These are phyloP conservation scores for Picus viridis DNA, from an alignment of 2,797 vertebrate genomes.

Conservation along the genomic window DNA sequence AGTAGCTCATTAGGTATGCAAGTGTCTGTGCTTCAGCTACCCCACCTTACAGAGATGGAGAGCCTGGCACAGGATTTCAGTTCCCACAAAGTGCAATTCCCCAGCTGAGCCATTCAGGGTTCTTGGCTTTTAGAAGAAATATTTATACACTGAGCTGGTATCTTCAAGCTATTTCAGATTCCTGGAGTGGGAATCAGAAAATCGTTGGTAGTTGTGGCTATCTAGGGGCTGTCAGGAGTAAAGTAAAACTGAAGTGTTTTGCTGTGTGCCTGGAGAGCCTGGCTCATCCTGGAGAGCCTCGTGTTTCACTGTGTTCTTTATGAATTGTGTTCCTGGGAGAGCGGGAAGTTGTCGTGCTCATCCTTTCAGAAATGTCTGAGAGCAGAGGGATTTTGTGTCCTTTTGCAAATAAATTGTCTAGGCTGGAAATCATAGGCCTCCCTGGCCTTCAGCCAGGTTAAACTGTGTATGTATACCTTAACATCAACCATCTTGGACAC, in stretches of 20 bases:
- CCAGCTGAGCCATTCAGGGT: constrained; percentile 51
- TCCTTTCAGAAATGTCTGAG: constrained; percentile 38
- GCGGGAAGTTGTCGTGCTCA: not conserved
- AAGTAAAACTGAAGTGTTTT: constrained; percentile 38
- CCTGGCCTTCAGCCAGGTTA: constrained; percentile 55
- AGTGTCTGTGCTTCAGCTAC: constrained; percentile 20
- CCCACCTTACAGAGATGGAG: constrained; percentile 11
- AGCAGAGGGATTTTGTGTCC: constrained; percentile 39
- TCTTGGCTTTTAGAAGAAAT: constrained; percentile 39
- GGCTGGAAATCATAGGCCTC: constrained; percentile 30
- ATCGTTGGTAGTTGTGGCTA: constrained; percentile 15
- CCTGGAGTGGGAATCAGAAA: constrained; percentile 50
- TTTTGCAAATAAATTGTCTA: constrained; percentile 45
- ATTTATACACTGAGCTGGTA: constrained; percentile 30
- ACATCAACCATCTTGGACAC: constrained; percentile 55
- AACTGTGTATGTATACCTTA: constrained; percentile 57
- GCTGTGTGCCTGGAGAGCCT: constrained; percentile 26
- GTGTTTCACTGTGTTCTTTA: not conserved
- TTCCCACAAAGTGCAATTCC: constrained; percentile 27
- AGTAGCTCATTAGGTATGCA: not conserved
- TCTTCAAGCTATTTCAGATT: constrained; percentile 51
- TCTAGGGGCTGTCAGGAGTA: not conserved
- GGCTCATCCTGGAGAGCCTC: not conserved
- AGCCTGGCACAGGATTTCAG: constrained; percentile 29
- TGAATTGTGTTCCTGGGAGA: constrained; percentile 28